phyloP scores from a whole-genome alignment of 2,113 vertebrate genomes.

The Rhadina sibilatrix region DNA sequence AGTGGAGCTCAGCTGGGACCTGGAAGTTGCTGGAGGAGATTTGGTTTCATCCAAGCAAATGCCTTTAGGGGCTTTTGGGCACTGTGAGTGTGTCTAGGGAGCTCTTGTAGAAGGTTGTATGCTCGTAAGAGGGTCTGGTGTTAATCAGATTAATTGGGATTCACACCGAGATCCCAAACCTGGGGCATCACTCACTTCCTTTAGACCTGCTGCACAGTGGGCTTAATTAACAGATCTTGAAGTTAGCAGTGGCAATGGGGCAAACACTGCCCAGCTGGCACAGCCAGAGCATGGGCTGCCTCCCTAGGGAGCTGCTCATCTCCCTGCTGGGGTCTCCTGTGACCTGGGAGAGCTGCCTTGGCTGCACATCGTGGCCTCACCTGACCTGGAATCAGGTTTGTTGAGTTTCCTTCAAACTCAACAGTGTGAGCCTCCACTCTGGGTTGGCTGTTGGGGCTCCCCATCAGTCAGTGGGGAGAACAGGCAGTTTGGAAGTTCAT shows the following conservation, averaged over 20 bases:
- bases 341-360: not conserved
- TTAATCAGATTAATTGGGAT: not conserved
- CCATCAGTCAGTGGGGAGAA: not conserved
- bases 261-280: not conserved
- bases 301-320: not conserved
- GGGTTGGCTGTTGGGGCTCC: not conserved
- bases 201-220: not conserved
- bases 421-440: rapidly evolving
- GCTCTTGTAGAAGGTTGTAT: not conserved
- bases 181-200: not conserved
- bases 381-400: not conserved
- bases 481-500: not conserved
- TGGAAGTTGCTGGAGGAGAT: not conserved
- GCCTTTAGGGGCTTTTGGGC: not conserved
- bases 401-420: not conserved
- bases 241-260: not conserved
- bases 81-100: not conserved
- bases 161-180: not conserved
- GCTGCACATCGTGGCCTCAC: not conserved
- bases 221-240: not conserved
- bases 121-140: not conserved
- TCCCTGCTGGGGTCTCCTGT: rapidly evolving
- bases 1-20: not conserved
- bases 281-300: not conserved
- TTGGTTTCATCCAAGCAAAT: not conserved